Evolutionary conservation across 1,140 invertebrate species (phyloP), one percentile per base, ranked within the genome.

Genomic region (Branchinecta lynchi): DNA sequence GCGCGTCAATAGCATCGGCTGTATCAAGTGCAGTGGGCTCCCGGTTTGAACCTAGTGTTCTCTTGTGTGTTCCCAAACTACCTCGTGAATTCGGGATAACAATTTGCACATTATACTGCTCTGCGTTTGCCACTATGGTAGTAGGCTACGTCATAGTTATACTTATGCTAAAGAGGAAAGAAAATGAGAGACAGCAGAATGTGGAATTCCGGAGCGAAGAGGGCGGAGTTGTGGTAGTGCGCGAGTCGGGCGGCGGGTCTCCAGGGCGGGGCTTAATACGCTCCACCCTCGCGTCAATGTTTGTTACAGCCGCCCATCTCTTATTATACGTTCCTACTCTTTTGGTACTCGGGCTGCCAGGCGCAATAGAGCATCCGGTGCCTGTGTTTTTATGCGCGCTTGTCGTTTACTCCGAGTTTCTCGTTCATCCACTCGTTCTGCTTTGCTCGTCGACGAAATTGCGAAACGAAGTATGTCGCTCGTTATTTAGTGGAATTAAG

Each of bases 321-420:
- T 69, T 77, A 15, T 71, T 77, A 45, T 75, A 75, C 65, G 68
- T 75, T 21, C 74, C 74, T 7, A 71, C 74, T 9, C 70, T 75
- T 67, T 73, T 77, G 60, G 69, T 76, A 66, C 74, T 77, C 32
- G 76, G 76, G 60, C 75, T 77, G 70, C 73, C 76, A 44, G 75
- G 74, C 10, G 66, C 72, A 8, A 71, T 71, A 45, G 71, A 76
- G 15, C 75, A 74, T 17, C 76, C 76, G 0, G 71, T 74, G 32
- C 75, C 72, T 2, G 75, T 76, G 8, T 69, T 75, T 60, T 69
- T 76, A 32, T 76, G 75, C 68, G 75, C 75, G 60, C 67, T 77
- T 12, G 72, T 77, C 44, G 76, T 77, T 32, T 77, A 77, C 70
- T 74, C 73, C 43, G 76, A 77, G 71, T 77, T 77, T 70, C 68